These are phyloP conservation scores for Trichonephila inaurata DNA, from an alignment of 1,140 invertebrate genomes.

Conservation along the genomic window DNA sequence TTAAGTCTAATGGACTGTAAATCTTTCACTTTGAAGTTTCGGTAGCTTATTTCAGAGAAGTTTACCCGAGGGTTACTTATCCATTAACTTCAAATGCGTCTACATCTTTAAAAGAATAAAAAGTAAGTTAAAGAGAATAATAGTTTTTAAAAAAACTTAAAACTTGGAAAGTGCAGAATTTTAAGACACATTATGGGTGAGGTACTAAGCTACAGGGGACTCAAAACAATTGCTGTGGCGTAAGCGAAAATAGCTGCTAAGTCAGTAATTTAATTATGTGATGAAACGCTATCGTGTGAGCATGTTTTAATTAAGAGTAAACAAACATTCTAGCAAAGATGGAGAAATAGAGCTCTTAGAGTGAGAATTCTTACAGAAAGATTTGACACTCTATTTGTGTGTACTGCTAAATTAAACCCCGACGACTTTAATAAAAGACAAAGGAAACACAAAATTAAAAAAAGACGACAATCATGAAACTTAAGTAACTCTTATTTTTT, in stretches of 20 bases:
- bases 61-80: conserved; percentile 18
- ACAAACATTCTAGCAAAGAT: neutral
- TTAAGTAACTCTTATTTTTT: too few species aligned
- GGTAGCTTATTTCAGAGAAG: neutral
- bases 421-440: neutral
- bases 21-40: conserved; percentile 14
- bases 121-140: neutral
- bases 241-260: neutral
- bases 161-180: neutral
- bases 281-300: neutral
- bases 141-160: neutral
- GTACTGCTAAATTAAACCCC: neutral
- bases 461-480: neutral
- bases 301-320: conserved; percentile 5
- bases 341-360: neutral
- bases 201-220: neutral
- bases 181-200: neutral
- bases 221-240: neutral
- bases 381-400: neutral
- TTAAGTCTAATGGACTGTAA: conserved; percentile 23
- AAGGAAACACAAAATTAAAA: neutral
- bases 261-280: neutral
- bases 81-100: conserved; percentile 5
- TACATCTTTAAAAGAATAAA: neutral
- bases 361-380: neutral